Percentiles rank a stretch among this genome's conserved stretches.
Conservation (phyloP, 2,888 invertebrate genomes). For the Exephanes ischioxanthus region DNA sequence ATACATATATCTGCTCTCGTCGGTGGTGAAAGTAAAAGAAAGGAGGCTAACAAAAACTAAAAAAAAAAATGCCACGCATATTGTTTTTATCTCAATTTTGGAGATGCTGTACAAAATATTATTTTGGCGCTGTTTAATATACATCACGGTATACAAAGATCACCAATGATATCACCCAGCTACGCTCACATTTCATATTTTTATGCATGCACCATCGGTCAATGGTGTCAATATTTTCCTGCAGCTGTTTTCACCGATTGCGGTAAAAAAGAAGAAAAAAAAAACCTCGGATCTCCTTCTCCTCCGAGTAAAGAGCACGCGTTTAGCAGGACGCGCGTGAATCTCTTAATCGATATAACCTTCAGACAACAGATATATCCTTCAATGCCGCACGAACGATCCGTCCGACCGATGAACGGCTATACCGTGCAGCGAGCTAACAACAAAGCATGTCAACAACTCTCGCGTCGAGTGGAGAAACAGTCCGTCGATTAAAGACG, state of each 20-base stretch:
- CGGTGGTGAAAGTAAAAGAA: slow-evolving; percentile 58
- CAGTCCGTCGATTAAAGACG: not conserved
- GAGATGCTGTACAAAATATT: not conserved
- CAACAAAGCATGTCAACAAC: not conserved
- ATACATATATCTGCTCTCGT: not conserved
- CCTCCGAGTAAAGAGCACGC: not conserved
- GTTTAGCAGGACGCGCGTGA: not conserved
- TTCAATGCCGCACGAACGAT: not conserved
- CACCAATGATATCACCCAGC: not conserved
- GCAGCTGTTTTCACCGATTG: not conserved
- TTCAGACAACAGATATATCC: not conserved
- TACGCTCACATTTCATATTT: not conserved
- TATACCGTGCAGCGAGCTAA: not conserved
- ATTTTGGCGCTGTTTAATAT: not conserved
- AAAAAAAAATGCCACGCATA: not conserved
- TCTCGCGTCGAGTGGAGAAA: not conserved
- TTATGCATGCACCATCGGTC: not conserved
- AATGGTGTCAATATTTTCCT: not conserved
- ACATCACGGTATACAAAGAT: not conserved
- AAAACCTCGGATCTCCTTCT: not conserved
- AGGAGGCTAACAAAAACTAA: not conserved
- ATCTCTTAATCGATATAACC: not conserved
- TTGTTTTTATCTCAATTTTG: not conserved
- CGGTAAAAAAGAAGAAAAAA: not conserved
- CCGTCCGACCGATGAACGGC: not conserved